A percentile compares a stretch with the other conserved stretches of the same genome.
Evolutionary conservation across 2,888 invertebrate genomes (phyloP).

Genomic region (Tanytarsus gracilentus): DNA sequence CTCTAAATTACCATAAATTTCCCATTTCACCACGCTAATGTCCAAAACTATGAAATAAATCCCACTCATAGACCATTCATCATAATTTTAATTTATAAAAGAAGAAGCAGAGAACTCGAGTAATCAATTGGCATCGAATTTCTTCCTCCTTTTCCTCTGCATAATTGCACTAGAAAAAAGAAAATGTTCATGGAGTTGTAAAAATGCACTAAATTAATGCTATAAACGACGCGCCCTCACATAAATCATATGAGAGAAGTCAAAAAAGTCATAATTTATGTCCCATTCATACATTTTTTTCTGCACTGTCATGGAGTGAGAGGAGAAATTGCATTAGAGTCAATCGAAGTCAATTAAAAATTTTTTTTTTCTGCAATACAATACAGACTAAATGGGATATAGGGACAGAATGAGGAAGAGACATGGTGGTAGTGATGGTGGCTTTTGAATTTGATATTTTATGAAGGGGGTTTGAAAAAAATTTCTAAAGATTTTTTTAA

Average conservation of each 20-base stretch:
- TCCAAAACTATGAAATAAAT: no score
- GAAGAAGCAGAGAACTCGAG: no score
- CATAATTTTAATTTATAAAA: no score
- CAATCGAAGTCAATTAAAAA: constrained; percentile 21
- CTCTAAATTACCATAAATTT: no score
- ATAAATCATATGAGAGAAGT: constrained; percentile 13
- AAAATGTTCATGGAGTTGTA: not conserved
- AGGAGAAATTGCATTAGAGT: constrained; percentile 3
- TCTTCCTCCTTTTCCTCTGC: not conserved
- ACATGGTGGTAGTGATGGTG: constrained; percentile 1
- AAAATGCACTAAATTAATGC: constrained; percentile 8
- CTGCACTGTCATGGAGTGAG: not conserved
- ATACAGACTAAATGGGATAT: no score
- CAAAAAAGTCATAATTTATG: constrained; percentile 17
- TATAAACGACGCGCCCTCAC: constrained; percentile 18
- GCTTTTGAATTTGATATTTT: not conserved
- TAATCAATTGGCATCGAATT: constrained; percentile 6
- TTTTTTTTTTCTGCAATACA: constrained; percentile 18
- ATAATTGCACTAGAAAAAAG: not conserved
- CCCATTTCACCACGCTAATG: no score
- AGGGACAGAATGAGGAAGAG: no score
- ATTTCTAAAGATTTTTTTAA: no score
- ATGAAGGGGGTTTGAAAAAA: no score
- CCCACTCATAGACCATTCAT: no score
- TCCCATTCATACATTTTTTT: constrained; percentile 2